These are phyloP conservation scores for Drosophila suzukii DNA, from an alignment of 1,140 invertebrate genomes.

Conservation along the genomic window DNA sequence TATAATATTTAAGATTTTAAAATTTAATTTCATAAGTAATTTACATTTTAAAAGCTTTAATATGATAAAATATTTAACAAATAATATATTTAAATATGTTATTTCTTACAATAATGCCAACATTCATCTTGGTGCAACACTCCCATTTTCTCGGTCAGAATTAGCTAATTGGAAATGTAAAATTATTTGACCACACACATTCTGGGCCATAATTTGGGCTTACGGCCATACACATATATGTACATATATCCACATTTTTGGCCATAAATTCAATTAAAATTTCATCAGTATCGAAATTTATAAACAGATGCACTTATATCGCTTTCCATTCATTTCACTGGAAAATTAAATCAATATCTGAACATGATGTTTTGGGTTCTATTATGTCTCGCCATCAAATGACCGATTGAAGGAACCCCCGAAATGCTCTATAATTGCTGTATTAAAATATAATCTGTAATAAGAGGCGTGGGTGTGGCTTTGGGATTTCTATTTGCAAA, in stretches of 20 bases:
- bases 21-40: too few relatives aligned
- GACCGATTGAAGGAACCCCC: conserved; percentile 8
- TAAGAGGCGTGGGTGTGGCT: conserved; percentile 9
- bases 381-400: conserved; percentile 20
- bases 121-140: not conserved
- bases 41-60: too few relatives aligned
- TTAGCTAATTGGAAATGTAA: conserved; percentile 56
- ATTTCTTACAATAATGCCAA: not conserved
- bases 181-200: conserved; percentile 31
- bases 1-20: too few relatives aligned
- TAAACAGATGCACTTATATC: conserved; percentile 12
- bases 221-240: conserved; percentile 11
- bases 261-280: conserved; percentile 57
- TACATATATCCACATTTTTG: conserved; percentile 14
- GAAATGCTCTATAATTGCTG: conserved; percentile 38
- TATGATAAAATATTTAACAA: too few relatives aligned
- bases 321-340: conserved; percentile 21
- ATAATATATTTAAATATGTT: too few relatives aligned
- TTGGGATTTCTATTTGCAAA: conserved; percentile 49
- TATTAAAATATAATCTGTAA: conserved; percentile 57
- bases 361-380: conserved; percentile 48
- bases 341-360: conserved; percentile 64
- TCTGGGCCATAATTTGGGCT: conserved; percentile 10
- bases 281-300: conserved; percentile 41
- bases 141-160: not conserved